phyloP scores from a whole-genome alignment of 2,797 vertebrate species.

The Oreonectes daqikongensis region DNA sequence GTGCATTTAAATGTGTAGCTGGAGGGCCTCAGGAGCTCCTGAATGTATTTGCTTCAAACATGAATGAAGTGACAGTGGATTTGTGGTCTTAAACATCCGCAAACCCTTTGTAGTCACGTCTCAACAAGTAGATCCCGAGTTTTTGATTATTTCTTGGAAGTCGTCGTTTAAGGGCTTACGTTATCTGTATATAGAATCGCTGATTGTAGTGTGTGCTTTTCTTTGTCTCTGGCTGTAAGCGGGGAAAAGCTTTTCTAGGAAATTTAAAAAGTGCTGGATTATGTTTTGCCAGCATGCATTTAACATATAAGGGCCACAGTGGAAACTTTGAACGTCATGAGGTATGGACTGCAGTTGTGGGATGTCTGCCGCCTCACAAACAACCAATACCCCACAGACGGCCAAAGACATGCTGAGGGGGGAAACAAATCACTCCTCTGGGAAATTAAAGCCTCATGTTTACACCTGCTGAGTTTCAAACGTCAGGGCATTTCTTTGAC shows the following conservation, averaged over 20 bases:
- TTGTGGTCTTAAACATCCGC: not conserved
- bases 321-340: slow-evolving; percentile 49
- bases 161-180: not conserved
- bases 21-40: slow-evolving; percentile 2
- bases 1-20: slow-evolving; percentile 32
- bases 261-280: not conserved
- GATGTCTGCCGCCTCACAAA: slow-evolving; percentile 45
- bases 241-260: not conserved
- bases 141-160: slow-evolving; percentile 24
- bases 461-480: slow-evolving; percentile 41
- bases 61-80: slow-evolving; percentile 15
- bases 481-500: slow-evolving; percentile 25
- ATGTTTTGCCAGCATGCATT: slow-evolving; percentile 37
- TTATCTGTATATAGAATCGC: slow-evolving; percentile 2
- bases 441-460: slow-evolving; percentile 44
- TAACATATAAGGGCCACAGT: slow-evolving; percentile 36
- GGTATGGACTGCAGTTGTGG: slow-evolving; percentile 40
- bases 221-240: slow-evolving; percentile 23
- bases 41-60: slow-evolving; percentile 15
- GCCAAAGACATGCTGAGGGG: slow-evolving; percentile 42
- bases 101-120: not conserved
- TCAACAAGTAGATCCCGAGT: slow-evolving; percentile 6
- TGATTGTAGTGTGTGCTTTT: not conserved
- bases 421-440: slow-evolving; percentile 45
- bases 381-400: slow-evolving; percentile 11